These are phyloP conservation scores for Chaetorhynchus papuensis DNA, from an alignment of 2,113 vertebrate species.

Conservation along the genomic window DNA sequence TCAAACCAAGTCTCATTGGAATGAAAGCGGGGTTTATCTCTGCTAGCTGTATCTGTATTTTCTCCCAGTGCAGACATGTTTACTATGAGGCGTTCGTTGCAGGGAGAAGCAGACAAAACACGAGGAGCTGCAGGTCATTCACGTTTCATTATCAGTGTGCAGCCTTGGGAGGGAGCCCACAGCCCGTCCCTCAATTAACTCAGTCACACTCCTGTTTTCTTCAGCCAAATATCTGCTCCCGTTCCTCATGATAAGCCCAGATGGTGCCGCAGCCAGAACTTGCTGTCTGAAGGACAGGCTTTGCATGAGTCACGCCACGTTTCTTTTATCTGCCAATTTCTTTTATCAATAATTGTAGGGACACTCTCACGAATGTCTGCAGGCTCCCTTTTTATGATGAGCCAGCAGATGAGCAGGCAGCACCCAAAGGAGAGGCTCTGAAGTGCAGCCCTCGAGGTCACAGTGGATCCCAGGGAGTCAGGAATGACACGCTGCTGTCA, in stretches of 20 bases:
- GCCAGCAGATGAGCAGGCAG: not conserved
- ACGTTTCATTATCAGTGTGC: not conserved
- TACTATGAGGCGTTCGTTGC: rapidly evolving
- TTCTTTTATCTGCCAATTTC: not conserved
- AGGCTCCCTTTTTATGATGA: not conserved
- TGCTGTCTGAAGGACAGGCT: not conserved
- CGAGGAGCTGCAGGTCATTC: not conserved
- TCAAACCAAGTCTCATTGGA: not conserved
- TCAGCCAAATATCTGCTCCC: not conserved
- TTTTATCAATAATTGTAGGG: not conserved
- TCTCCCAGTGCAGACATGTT: not conserved
- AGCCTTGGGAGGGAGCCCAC: not conserved
- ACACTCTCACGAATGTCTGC: not conserved
- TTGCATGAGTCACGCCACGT: not conserved
- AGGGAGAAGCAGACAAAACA: constrained; percentile 26
- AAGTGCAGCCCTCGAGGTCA: not conserved
- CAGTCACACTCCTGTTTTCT: not conserved
- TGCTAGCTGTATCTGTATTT: not conserved
- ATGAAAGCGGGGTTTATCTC: not conserved
- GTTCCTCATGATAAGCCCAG: not conserved
- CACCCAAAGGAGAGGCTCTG: not conserved
- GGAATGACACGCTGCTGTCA: not conserved
- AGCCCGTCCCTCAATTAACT: not conserved
- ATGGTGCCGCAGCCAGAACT: not conserved
- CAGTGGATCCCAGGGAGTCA: not conserved